Evolutionary conservation across 2,888 invertebrate genomes (phyloP).

Genomic region (Aphodius granarius): DNA sequence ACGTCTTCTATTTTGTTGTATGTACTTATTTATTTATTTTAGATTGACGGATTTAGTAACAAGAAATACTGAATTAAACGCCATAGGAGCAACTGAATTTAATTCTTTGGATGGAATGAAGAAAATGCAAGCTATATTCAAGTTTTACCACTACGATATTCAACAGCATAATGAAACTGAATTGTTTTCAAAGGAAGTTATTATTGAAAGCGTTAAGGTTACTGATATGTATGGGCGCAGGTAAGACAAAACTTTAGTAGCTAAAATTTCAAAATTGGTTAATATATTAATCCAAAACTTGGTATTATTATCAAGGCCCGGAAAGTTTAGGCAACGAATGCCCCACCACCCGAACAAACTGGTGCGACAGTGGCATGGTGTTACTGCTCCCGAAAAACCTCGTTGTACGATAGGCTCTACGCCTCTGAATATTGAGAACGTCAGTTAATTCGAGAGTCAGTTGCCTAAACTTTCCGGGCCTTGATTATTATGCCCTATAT

Average conservation of each 20-base stretch:
- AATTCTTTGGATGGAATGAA: constrained; percentile 16
- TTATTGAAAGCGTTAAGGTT: constrained; percentile 17
- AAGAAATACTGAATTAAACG: constrained; percentile 17
- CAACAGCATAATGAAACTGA: constrained; percentile 10
- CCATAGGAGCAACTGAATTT: constrained; percentile 12
- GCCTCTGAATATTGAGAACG: too few species aligned
- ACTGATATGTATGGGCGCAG: constrained; percentile 22
- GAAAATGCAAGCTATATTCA: constrained; percentile 20
- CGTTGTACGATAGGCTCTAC: too few species aligned
- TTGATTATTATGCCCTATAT: too few species aligned
- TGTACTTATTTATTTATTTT: constrained; percentile 29
- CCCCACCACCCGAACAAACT: too few species aligned
- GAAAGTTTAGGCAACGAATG: too few species aligned
- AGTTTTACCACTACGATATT: constrained; percentile 11
- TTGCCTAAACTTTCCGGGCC: not conserved
- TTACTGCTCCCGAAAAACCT: too few species aligned
- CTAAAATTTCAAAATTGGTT: not conserved
- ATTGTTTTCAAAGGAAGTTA: constrained; percentile 4
- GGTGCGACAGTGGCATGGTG: too few species aligned
- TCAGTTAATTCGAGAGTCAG: not conserved
- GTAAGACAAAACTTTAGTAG: not conserved
- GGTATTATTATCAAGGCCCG: too few species aligned
- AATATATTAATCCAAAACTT: too few species aligned
- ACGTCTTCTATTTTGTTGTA: not conserved
- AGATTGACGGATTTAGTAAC: constrained; percentile 20